Evolutionary conservation across 2,888 invertebrate genomes (phyloP).

Genomic region (Pediacus dermestoides): DNA sequence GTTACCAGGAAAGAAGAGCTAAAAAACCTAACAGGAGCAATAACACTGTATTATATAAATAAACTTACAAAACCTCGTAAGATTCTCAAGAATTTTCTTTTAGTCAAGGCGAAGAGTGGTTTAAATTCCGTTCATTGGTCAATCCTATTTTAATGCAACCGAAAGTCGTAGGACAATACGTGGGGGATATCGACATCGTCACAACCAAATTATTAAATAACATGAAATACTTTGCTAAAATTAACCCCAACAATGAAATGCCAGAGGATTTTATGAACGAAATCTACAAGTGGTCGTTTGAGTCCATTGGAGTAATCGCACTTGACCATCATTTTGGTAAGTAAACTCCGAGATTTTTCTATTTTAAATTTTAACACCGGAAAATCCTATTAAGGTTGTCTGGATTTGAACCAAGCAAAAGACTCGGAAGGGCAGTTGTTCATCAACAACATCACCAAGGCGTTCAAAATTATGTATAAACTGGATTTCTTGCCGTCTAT

Average conservation of each 20-base stretch:
- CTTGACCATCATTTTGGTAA: constrained; percentile 43
- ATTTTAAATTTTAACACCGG: constrained; percentile 24
- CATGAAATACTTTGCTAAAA: constrained; percentile 22
- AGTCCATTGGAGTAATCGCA: constrained; percentile 51
- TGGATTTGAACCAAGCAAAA: constrained; percentile 36
- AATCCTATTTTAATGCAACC: constrained; percentile 57
- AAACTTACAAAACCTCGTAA: constrained; percentile 1
- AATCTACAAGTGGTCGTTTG: constrained; percentile 62
- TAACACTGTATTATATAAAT: neutral
- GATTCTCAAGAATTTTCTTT: constrained; percentile 14
- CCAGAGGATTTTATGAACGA: constrained; percentile 52
- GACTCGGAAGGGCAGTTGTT: constrained; percentile 47
- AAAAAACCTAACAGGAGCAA: constrained; percentile 28
- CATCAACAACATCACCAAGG: constrained; percentile 40
- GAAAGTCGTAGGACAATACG: constrained; percentile 38
- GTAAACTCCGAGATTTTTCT: constrained; percentile 14
- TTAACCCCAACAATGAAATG: constrained; percentile 25
- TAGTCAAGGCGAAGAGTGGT: constrained; percentile 57
- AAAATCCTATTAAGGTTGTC: constrained; percentile 48
- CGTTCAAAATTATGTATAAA: constrained; percentile 37
- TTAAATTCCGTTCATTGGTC: constrained; percentile 51
- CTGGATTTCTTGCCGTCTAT: constrained; percentile 43
- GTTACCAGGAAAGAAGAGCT: constrained; percentile 46
- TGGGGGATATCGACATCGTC: constrained; percentile 36
- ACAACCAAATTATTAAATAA: constrained; percentile 35